Evolutionary conservation across 1,140 invertebrate species (phyloP), one percentile per base, ranked within the genome.

Genomic region (Ceratosolen solmsi): DNA sequence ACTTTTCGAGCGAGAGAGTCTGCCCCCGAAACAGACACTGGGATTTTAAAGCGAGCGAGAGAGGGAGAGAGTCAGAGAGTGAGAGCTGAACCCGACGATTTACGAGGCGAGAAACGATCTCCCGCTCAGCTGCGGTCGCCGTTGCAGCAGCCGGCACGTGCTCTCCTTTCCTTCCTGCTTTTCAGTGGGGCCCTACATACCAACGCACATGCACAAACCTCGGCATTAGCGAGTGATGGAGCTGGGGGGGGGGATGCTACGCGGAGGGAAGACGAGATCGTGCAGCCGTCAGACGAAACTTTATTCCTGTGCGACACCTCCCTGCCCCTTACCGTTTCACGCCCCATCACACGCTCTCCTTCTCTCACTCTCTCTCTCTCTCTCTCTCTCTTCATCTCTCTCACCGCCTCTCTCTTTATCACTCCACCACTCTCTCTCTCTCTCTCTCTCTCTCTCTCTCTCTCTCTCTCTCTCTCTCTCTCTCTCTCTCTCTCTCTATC

Each of bases 101-200:
- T 80, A 80, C 70, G 79, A 80, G 79, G 54, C 70, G 79, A 73
- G 79, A 73, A 80, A n/a, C 70, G 20, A 63, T 33, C 49, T n/a
- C 5, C 13, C 65, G 46, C 60, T 51, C 58, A 30, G 75, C 75
- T 77, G 60, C 46, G 75, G 58, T 68, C 33, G 20, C 20, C 25
- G 33, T 5, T 41, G 74, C 74, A 60, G 17, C 76, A 33, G 20
- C 76, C 17, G 25, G 36, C 73, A 76, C 73, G 73, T 76, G 73
- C 73, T 41, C 49, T 46, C 56, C 15, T 46, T 41, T 63, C 72
- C 41, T 33, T 46, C 54, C 74, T 38, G 38, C 56, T 25, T 36
- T 4, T 30, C 22, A 36, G 46, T 38, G 27, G 36, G 33, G 73
- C 73, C 56, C 25, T 51, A 36, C 56, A 38, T 20, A 2, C 63